A percentile compares a stretch with the other conserved stretches of the same genome.
Evolutionary conservation across 2,797 vertebrate genomes (phyloP).

Genomic region (Channa striata): DNA sequence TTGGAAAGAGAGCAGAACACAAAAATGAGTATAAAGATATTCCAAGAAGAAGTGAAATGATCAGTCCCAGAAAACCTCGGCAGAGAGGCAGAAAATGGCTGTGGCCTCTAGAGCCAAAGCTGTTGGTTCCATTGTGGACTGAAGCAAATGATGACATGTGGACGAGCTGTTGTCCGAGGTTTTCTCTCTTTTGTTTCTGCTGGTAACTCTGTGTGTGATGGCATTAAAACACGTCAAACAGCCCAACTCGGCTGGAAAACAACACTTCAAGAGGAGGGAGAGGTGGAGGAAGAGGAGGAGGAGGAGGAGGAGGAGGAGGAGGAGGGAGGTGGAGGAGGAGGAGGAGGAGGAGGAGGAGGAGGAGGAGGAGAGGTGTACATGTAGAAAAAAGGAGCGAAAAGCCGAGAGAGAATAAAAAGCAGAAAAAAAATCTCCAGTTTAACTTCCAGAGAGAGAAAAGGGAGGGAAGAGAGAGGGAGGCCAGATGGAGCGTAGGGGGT

Average conservation of each 20-base stretch:
- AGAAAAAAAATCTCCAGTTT: constrained; percentile 30
- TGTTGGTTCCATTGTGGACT: no score
- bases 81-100: neutral
- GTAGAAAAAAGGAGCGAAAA: constrained; percentile 27
- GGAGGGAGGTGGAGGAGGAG: neutral
- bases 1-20: no score
- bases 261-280: constrained; percentile 1
- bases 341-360: neutral
- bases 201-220: neutral
- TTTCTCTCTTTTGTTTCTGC: neutral
- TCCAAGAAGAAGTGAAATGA: no score
- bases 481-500: constrained; percentile 21
- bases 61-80: neutral
- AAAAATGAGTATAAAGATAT: no score
- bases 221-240: constrained; percentile 4
- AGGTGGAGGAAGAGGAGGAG: neutral
- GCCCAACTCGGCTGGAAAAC: constrained; percentile 15
- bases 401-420: neutral
- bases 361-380: neutral
- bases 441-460: constrained; percentile 28
- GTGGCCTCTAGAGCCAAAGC: no score
- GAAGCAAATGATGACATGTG: no score
- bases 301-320: neutral
- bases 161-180: neutral
- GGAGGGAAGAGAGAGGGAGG: constrained; percentile 10